phyloP scores from a whole-genome alignment of 2,113 vertebrate genomes.

The Gila orcuttii region DNA sequence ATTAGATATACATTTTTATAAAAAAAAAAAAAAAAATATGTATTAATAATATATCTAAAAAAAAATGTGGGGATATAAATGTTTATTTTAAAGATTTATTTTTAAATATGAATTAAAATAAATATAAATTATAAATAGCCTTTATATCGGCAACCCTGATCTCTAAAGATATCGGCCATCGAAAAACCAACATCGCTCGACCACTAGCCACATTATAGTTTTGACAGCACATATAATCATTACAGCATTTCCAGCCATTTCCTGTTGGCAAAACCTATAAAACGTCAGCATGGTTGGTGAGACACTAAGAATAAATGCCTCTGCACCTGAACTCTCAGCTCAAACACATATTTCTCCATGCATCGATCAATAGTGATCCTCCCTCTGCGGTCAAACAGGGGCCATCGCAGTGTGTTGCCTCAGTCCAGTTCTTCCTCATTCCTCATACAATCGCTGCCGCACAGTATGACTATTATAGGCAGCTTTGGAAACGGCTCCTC shows the following conservation, averaged over 20 bases:
- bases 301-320: not conserved
- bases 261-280: not conserved
- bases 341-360: conserved; percentile 12
- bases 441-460: conserved; percentile 15
- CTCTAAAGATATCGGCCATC: too few relatives aligned
- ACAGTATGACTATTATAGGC: conserved; percentile 39
- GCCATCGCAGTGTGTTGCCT: conserved; percentile 68
- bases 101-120: too few relatives aligned
- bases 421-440: conserved; percentile 17
- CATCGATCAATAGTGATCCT: conserved; percentile 25
- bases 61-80: too few relatives aligned
- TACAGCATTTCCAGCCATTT: not conserved
- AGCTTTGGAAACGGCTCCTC: conserved; percentile 48
- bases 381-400: conserved; percentile 74
- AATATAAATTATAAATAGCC: too few relatives aligned
- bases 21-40: too few relatives aligned
- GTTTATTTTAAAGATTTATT: too few relatives aligned
- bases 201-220: not conserved
- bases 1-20: too few relatives aligned
- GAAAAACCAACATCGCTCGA: too few relatives aligned
- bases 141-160: too few relatives aligned
- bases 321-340: conserved; percentile 5
- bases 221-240: not conserved
- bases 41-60: too few relatives aligned
- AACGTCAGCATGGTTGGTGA: not conserved